Evolutionary conservation across 2,797 vertebrate genomes (phyloP), one percentile per base, ranked within the genome.

Genomic region (Sylvilagus floridanus): DNA sequence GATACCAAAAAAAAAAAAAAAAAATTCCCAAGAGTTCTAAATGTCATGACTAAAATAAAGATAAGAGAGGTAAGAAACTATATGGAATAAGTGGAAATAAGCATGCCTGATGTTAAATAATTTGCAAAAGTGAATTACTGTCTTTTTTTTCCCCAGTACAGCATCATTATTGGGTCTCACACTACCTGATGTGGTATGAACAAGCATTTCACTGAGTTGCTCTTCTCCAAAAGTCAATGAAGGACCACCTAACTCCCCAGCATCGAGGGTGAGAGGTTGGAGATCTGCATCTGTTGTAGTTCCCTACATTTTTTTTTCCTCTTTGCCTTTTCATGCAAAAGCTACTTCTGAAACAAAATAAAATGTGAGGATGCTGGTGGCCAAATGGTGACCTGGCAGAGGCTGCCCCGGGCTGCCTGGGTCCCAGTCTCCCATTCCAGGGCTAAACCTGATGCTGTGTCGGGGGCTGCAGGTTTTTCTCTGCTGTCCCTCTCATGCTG

Each of bases 11-110:
- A 47, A 47, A 47, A 4, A 37, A 35, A 42, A 42, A 42, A 42
- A 42, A 72, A 12, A 68, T 66, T 50, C 10, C 50, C 16, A 3
- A n/a, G 69, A 81, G 22, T 77, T 24, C 5, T 47, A 86, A 72
- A 7, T 24, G 26, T 84, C 52, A 57, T 28, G n/a, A 16, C 60
- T 94, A 95, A 93, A 95, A 63, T 76, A 79, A 87, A 85, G 28
- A 76, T 24, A 71, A 75, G 24, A 30, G 42, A 77, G 4, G 8
- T 66, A 47, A 93, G 54, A 91, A 37, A 63, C 22, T 10, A 32
- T 12, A 37, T 10, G 13, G 24, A 91, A 85, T 37, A 77, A 16
- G 17, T 62, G 52, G 32, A 94, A 93, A 87, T 54, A 76, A 71
- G 26, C 32, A 2, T 32, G 35, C 13, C 26, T 32, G 1, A 11